A percentile compares a stretch with the other conserved stretches of the same genome.
Evolutionary conservation across 2,113 vertebrate species (phyloP).

Genomic region (Psilopogon haemacephalus): DNA sequence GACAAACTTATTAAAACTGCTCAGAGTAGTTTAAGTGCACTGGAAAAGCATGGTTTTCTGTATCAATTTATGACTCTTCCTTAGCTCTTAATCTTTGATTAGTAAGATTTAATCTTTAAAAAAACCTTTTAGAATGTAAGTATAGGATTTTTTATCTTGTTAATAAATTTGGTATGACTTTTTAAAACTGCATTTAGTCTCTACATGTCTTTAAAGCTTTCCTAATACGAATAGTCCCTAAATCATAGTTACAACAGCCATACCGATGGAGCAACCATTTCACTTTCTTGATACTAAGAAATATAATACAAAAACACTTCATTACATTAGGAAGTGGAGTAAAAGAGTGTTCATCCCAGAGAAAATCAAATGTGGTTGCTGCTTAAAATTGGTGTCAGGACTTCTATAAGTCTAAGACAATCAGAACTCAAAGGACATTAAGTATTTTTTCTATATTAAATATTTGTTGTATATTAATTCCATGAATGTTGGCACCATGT

Average conservation of each 20-base stretch:
- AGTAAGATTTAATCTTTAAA: not conserved
- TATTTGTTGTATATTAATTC: not conserved
- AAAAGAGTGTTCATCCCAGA: not conserved
- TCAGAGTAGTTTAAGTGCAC: not conserved
- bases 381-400: not conserved
- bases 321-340: not conserved
- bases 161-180: fast-evolving
- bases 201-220: not conserved
- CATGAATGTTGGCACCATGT: not conserved
- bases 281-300: not conserved
- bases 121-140: not conserved
- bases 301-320: not conserved
- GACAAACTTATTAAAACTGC: not conserved
- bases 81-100: not conserved
- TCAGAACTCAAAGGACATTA: not conserved
- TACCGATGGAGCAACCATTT: not conserved
- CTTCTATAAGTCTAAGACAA: not conserved
- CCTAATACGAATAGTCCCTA: not conserved
- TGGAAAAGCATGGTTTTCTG: not conserved
- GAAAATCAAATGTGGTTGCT: not conserved
- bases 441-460: not conserved
- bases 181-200: not conserved
- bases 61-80: not conserved
- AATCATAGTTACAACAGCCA: not conserved
- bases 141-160: fast-evolving